Conservation (phyloP, 2,888 invertebrate genomes). For the Balanococcus diminutus region DNA sequence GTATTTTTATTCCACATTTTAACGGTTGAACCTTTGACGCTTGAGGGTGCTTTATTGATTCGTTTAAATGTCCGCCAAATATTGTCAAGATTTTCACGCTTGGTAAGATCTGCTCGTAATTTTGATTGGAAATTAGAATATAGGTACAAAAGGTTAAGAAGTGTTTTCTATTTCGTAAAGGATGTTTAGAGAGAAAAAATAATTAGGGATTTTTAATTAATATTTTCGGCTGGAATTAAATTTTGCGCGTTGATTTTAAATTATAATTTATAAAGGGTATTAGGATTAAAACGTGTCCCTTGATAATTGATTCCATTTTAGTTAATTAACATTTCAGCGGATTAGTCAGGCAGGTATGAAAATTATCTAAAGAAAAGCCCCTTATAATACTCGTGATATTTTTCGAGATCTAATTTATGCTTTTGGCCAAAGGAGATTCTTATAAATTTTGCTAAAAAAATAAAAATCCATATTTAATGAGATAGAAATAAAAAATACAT, state of each 20-base stretch:
- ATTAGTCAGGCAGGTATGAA: not conserved
- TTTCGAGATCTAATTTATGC: not conserved
- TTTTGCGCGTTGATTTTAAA: not conserved
- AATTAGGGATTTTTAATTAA: not conserved
- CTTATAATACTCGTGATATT: too few species aligned
- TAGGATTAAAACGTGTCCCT: not conserved
- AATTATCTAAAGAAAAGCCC: not conserved
- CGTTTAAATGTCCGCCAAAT: not conserved
- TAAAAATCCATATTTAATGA: not conserved
- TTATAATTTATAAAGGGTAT: not conserved
- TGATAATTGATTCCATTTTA: not conserved
- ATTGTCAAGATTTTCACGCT: not conserved
- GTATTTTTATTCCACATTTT: not conserved
- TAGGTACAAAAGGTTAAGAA: not conserved
- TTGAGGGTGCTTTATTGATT: not conserved
- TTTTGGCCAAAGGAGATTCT: not conserved
- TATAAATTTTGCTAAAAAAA: not conserved
- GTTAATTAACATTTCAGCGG: not conserved
- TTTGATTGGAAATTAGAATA: not conserved
- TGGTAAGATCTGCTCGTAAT: too few species aligned
- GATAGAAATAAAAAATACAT: not conserved
- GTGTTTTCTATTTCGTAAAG: not conserved
- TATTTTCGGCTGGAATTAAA: not conserved
- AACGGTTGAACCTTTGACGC: not conserved
- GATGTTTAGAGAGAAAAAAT: not conserved